Conservation (phyloP, 2,888 invertebrate species). For the Orchesellides sinensis region DNA sequence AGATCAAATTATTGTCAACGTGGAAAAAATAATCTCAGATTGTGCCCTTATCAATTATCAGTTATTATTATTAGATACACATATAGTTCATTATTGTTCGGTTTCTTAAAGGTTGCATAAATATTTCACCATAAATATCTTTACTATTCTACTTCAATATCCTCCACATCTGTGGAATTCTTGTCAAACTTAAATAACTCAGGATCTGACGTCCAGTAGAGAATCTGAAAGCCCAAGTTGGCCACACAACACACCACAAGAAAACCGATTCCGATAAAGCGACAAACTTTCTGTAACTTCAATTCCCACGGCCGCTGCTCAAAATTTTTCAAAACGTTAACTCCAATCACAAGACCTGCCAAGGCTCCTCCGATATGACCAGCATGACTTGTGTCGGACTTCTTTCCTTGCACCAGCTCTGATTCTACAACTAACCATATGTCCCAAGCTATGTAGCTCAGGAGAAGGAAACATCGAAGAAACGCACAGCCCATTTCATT, state of each 20-base stretch:
- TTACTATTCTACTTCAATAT: background rate
- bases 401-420: constrained; percentile 35
- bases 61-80: no score
- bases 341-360: constrained; percentile 40
- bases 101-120: no score
- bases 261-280: constrained; percentile 17
- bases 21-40: no score
- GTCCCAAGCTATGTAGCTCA: constrained; percentile 37
- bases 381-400: constrained; percentile 22
- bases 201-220: constrained; percentile 23
- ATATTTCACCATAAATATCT: no score
- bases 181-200: background rate
- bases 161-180: background rate
- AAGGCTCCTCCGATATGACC: constrained; percentile 55
- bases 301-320: constrained; percentile 43
- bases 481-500: constrained; percentile 56
- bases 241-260: background rate
- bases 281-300: constrained; percentile 32
- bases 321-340: constrained; percentile 42
- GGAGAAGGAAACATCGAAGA: constrained; percentile 41
- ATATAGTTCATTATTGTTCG: no score
- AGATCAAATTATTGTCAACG: no score
- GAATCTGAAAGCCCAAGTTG: constrained; percentile 39
- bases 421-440: constrained; percentile 23
- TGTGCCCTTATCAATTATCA: no score